Evolutionary conservation across 37 sponge, comb jelly and placozoan species (phyloP), one percentile per base, ranked within the genome.

Genomic region (Theonella swinhoei): DNA sequence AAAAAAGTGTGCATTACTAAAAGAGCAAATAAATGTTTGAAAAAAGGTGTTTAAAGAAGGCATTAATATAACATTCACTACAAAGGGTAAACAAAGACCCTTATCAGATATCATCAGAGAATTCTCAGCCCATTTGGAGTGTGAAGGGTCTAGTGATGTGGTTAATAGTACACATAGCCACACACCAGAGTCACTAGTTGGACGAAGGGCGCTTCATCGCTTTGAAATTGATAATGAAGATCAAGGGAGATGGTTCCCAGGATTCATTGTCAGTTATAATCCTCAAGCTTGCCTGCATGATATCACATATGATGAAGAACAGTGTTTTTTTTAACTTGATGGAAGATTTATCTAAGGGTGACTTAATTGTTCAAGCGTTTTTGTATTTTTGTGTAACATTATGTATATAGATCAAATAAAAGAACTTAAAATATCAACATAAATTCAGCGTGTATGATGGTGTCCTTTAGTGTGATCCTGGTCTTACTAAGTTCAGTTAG

Each of bases 321-420:
- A 73, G 43, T 82, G 83, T n/a, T 38, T 72, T 62, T 73, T 82
- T 82, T 72, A 82, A 82, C 41, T 82, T 82, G 38, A 3, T 71
- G 24, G 74, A 82, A 72, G 83, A 82, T 32, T 40, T 82, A 23
- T 60, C 74, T 9, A 69, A 59, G 1, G 72, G 72, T 81, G 82
- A 81, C 82, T 73, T 82, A 61, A 62, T 82, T 60, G 71, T 81
- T 47, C 39, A 62, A 77, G n/a, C n/a, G n/a, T n/a, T n/a, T n/a
- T n/a, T n/a, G 29, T 11, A 39, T 39, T 39, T 72, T n/a, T n/a
- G n/a, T n/a, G n/a, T n/a, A n/a, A n/a, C n/a, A n/a, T n/a, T n/a
- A n/a, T n/a, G n/a, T n/a, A n/a, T n/a, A n/a, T n/a, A n/a, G n/a
- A 58, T 58, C 60, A 58, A n/a, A n/a, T n/a, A n/a, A n/a, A n/a